A percentile compares a stretch with the other conserved stretches of the same genome.
Evolutionary conservation across 2,113 vertebrate species (phyloP).

Genomic region (Calcarius ornatus): DNA sequence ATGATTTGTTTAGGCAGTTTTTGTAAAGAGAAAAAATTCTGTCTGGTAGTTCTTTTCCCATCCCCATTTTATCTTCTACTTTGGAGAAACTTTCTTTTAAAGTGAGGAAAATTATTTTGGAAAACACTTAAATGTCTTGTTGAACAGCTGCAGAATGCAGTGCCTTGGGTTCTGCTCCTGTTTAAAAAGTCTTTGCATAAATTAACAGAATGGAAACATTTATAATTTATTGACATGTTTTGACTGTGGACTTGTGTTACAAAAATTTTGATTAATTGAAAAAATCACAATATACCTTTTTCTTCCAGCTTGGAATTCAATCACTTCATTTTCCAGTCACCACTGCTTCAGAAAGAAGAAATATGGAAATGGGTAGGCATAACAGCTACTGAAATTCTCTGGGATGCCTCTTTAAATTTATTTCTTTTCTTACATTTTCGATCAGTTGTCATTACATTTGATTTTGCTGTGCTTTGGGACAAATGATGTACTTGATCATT

Average conservation of each 20-base stretch:
- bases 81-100: not conserved
- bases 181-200: slow-evolving; percentile 4
- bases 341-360: not conserved
- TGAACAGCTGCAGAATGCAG: not conserved
- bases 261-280: not conserved
- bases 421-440: not conserved
- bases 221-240: not conserved
- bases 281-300: not conserved
- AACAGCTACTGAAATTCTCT: not conserved
- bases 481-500: not conserved
- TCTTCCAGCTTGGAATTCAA: not conserved
- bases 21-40: not conserved
- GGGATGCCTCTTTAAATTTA: not conserved
- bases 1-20: not conserved
- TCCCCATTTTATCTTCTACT: not conserved
- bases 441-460: not conserved
- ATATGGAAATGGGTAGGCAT: not conserved
- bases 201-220: not conserved
- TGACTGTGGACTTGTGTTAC: not conserved
- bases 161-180: slow-evolving; percentile 10
- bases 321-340: not conserved
- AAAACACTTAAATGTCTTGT: not conserved
- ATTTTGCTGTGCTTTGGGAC: not conserved
- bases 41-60: not conserved
- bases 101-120: not conserved